Base-by-base conservation (phyloP, 37 sponge, comb jelly and placozoan species). In the Mnemiopsis leidyi region DNA sequence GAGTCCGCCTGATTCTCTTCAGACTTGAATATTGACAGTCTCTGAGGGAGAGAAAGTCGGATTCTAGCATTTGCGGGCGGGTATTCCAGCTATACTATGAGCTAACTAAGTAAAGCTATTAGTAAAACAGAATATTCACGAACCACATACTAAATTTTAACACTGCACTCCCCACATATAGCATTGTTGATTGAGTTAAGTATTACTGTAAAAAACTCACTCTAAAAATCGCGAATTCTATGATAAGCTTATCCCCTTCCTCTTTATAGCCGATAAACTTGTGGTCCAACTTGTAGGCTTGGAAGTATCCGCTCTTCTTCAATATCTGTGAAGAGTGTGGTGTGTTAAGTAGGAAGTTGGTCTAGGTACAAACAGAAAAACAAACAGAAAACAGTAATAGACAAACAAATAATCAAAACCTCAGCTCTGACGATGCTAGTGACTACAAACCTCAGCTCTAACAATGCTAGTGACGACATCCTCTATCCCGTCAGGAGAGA, bases 381-480 rank as follows among this genome's bases (percentile, higher is more conserved):
- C 9, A 48, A 3, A 71, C 73, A 2, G 18, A 21, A 20, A 67
- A 21, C 68, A 67, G 13, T 3, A 71, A 29, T 29, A 71, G n/a
- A 28, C 25, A 29, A 71, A 71, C 73, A 71, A 23, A 29, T 71
- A 28, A 71, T 5, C 25, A 18, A 48, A 48, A 29, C 32, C 23
- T 82, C 90, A 39, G 90, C 90, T n/a, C 90, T n/a, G 61, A 85
- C 90, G 29, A 85, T 23, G 0, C 48, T 18, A 13, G 32, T 85
- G 13, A 85, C 90, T 1, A 85, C 90, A 85, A 1, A 85, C 90
- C 61, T 85, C 90, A 39, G 90, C 90, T n/a, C 90, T n/a, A 29
- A 85, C 90, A 3, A 85, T 23, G 0, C 48, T 18, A 13, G 32
- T 85, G 13, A 85, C 90, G 0, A 85, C 90, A 85, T 18, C 39